Evolutionary conservation across 64 coral and sea anemone genomes (phyloP), one percentile per base, ranked within the genome.

Genomic region (Trachythela sp.): DNA sequence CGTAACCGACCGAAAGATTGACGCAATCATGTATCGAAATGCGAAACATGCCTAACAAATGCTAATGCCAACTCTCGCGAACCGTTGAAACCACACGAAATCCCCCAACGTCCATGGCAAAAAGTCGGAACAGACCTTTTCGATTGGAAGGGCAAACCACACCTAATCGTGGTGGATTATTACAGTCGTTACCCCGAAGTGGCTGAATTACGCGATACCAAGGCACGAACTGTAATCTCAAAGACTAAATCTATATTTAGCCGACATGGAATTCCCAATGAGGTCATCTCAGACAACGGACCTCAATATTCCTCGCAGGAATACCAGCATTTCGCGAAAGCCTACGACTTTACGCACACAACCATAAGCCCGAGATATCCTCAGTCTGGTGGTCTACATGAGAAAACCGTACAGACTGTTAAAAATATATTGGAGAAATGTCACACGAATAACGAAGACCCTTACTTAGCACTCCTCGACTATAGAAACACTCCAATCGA

Each of bases 1-100:
- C 58, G 54, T 90, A 13, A 90, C 89, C 24, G 83, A 90, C 88
- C 88, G 10, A 90, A 27, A 92, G 36, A 88, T 92, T 1, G 87
- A 92, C 5, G 49, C n/a, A n/a, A 84, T 34, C 83, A 18, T 10
- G 33, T 88, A 0, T 64, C 48, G 22, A 68, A 34, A 9, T 85
- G 83, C 37, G 26, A 8, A 33, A 89, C 59, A 17, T 80, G 75
- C 30, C 75, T 30, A 8, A 20, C 20, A 37, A 20, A 80, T 40
- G 30, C 8, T 8, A 37, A 80, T 15, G 26, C 31, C 10, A 80
- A 80, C 37, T 8, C 31, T 15, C 75, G 34, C 9, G 75, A 80
- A 30, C 75, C 32, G 4, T 22, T 80, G 3, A 20, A 80, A 36
- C 75, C 75, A 40, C 75, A 80, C 38, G 6, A 36, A 40, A 20